Percentiles rank a stretch among this genome's conserved stretches.
phyloP scores from a whole-genome alignment of 2,888 invertebrate genomes.

The Capitulum mitella region DNA sequence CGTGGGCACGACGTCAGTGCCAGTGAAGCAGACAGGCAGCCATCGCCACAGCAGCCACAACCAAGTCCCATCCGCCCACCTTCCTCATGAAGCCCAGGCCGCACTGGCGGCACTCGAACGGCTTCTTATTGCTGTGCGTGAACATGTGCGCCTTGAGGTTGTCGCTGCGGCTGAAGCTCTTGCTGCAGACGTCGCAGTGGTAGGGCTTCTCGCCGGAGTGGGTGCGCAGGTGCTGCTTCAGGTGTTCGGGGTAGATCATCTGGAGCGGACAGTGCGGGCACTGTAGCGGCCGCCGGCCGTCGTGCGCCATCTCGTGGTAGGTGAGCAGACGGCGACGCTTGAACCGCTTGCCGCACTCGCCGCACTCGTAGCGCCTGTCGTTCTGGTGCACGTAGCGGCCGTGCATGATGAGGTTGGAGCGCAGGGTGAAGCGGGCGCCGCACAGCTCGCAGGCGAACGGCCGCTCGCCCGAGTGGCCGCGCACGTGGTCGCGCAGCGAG shows the following conservation, averaged over 20 bases:
- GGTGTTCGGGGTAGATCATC: slow-evolving; percentile 37
- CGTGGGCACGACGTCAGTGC: too few relatives aligned
- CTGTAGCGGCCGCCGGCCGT: slow-evolving; percentile 35
- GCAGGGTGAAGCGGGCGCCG: slow-evolving; percentile 68
- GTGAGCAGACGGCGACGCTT: slow-evolving; percentile 35
- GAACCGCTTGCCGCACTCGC: slow-evolving; percentile 35
- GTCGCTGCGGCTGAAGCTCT: slow-evolving; percentile 73
- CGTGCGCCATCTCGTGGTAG: slow-evolving; percentile 44
- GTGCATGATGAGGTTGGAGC: slow-evolving; percentile 73
- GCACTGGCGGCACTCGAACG: slow-evolving; percentile 36
- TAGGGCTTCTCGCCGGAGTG: slow-evolving; percentile 37
- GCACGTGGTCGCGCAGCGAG: slow-evolving; percentile 69
- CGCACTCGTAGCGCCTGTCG: slow-evolving; percentile 51
- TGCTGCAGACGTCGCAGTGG: slow-evolving; percentile 58
- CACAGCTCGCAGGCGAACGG: slow-evolving; percentile 62
- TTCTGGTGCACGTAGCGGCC: slow-evolving; percentile 64
- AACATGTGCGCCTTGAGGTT: slow-evolving; percentile 46
- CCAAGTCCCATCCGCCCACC: too few relatives aligned
- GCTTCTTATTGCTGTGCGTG: slow-evolving; percentile 36
- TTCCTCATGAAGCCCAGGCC: slow-evolving; percentile 36
- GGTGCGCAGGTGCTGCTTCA: slow-evolving; percentile 35
- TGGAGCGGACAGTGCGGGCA: slow-evolving; percentile 34
- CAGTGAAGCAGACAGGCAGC: too few relatives aligned
- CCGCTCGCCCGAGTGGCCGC: slow-evolving; percentile 60
- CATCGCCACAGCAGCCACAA: too few relatives aligned